Evolutionary conservation across 2,113 vertebrate genomes (phyloP).

Genomic region (Girardinichthys multiradiatus): DNA sequence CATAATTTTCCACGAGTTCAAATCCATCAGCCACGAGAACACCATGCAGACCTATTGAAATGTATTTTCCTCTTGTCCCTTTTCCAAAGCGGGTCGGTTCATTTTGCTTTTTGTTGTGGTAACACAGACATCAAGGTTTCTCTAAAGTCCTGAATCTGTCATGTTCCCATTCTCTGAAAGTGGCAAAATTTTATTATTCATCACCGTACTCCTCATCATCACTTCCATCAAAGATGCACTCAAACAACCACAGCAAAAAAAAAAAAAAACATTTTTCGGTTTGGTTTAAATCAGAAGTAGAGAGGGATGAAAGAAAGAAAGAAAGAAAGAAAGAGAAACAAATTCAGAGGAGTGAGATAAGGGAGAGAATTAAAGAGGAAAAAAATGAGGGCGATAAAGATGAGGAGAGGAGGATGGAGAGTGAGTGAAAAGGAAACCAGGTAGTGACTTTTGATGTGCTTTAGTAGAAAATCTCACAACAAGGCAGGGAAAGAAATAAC

Average conservation of each 20-base stretch:
- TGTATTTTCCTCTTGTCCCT: not conserved
- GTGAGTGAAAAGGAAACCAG: slow-evolving; percentile 33
- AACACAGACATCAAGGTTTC: slow-evolving; percentile 35
- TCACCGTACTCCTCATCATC: slow-evolving; percentile 31
- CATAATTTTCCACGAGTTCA: not conserved
- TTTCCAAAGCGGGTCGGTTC: slow-evolving; percentile 6
- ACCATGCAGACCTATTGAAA: not conserved
- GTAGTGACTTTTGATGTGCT: slow-evolving; percentile 49
- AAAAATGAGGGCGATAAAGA: slow-evolving; percentile 4
- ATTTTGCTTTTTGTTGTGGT: slow-evolving; percentile 7
- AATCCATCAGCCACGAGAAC: not conserved
- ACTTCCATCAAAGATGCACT: slow-evolving; percentile 47
- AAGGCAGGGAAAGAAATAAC: slow-evolving; percentile 13
- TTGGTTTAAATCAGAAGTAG: slow-evolving; percentile 14
- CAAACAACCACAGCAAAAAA: slow-evolving; percentile 43
- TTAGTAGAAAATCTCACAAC: slow-evolving; percentile 53
- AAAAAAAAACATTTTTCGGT: slow-evolving; percentile 35
- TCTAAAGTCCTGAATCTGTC: slow-evolving; percentile 13
- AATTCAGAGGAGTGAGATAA: slow-evolving; percentile 2
- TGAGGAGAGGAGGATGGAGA: slow-evolving; percentile 19
- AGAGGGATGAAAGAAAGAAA: not conserved
- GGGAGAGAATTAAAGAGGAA: slow-evolving; percentile 8
- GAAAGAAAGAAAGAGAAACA: slow-evolving; percentile 1
- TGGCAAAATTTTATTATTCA: slow-evolving; percentile 37
- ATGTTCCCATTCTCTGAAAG: not conserved